phyloP scores from a whole-genome alignment of 2,113 vertebrate genomes.

The Zeus faber region DNA sequence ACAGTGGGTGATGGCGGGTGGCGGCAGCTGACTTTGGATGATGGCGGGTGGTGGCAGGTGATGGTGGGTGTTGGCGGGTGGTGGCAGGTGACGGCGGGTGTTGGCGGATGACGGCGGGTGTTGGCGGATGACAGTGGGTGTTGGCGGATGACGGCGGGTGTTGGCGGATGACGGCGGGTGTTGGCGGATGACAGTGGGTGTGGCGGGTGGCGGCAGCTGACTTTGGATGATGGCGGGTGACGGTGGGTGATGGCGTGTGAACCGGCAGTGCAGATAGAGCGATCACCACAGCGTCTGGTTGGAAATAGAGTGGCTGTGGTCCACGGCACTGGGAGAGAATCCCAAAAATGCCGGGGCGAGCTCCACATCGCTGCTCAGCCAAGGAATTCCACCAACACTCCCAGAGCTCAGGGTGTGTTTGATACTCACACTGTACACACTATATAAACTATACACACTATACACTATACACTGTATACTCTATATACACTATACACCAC shows the following conservation, averaged over 20 bases:
- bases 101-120: no score
- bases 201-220: neutral
- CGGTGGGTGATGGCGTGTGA: neutral
- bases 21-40: neutral
- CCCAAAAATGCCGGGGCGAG: constrained; percentile 43
- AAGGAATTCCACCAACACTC: no score
- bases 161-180: no score
- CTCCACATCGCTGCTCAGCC: constrained; percentile 36
- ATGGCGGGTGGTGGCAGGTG: no score
- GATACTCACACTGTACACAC: no score
- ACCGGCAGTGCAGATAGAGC: constrained; percentile 20
- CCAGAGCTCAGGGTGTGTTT: no score
- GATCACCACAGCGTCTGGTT: constrained; percentile 19
- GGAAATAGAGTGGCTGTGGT: constrained; percentile 39
- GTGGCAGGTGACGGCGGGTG: neutral
- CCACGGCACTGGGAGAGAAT: constrained; percentile 40
- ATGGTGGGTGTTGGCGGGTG: no score
- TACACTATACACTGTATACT: no score
- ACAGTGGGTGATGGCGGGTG: neutral
- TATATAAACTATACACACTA: no score
- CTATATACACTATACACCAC: no score
- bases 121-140: neutral
- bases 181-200: neutral
- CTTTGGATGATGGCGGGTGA: no score
- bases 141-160: no score